Percentiles rank a stretch among this genome's conserved stretches.
Conservation (phyloP, 2,797 vertebrate species). For the Lepilemur septentrionalis region DNA sequence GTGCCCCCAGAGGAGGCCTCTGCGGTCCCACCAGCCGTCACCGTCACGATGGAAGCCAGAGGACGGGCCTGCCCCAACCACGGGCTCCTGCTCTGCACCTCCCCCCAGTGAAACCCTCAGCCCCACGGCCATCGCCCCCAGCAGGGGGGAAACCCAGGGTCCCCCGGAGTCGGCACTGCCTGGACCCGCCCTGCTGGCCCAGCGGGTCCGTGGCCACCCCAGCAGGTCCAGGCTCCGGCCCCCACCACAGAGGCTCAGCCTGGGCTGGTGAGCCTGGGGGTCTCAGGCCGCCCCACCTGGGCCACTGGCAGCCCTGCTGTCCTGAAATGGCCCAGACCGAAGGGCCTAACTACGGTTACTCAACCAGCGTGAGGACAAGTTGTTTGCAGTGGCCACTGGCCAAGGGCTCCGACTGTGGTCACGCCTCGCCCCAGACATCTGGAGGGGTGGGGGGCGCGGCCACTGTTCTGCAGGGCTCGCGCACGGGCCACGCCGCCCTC, state of each 20-base stretch:
- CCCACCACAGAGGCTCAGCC: neutral
- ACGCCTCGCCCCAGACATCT: constrained; percentile 84
- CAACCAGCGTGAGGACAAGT: constrained; percentile 86
- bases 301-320: constrained; percentile 82
- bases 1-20: too few relatives aligned
- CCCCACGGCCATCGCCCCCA: neutral
- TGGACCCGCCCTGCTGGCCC: neutral
- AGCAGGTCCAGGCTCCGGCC: neutral
- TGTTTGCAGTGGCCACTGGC: constrained; percentile 84
- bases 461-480: neutral
- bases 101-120: neutral
- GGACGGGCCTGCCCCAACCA: neutral
- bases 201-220: rapidly evolving
- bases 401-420: constrained; percentile 86
- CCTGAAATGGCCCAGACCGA: constrained; percentile 83
- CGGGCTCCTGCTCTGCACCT: neutral
- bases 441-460: constrained; percentile 48
- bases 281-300: constrained; percentile 74
- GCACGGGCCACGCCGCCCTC: neutral
- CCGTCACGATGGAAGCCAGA: neutral
- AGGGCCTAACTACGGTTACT: constrained; percentile 85
- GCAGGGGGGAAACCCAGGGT: neutral
- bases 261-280: neutral
- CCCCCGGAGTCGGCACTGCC: neutral
- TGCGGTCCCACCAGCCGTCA: neutral